Evolutionary conservation across 1,140 invertebrate species (phyloP), one percentile per base, ranked within the genome.

Genomic region (Charaxes varanes): DNA sequence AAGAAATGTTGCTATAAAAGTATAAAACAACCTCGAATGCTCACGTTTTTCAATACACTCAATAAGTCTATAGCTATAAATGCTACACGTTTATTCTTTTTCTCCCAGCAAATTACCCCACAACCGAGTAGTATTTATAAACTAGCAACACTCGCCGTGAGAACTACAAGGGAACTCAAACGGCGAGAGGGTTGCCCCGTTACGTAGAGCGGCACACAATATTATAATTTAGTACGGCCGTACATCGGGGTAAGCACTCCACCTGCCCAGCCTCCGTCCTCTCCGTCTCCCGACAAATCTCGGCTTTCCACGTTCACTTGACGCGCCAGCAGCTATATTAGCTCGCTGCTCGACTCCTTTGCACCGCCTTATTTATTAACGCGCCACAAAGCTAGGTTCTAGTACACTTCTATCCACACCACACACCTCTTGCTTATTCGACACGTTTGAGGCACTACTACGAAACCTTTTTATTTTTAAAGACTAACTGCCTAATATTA

Each of bases 181-280:
- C 6, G 22, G 64, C 63, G 69, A 78, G 73, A 78, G 73, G 77
- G 73, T 78, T 77, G 76, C 53, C 69, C 50, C n/a, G n/a, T n/a
- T n/a, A n/a, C n/a, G 27, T 30, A 30, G 28, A 14, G 66, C 72
- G 65, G 65, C 73, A 74, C 76, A 74, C 72, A 70, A 80, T 82
- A 80, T 82, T 82, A 82, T 82, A 82, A 82, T 82, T 82, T 80
- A 80, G 76, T 76, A 80, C 74, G 62, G 62, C 63, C 78, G 78
- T 82, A 82, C 77, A 78, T 82, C 69, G 74, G 71, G 64, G 78
- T 78, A 80, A 76, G 73, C 68, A 64, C 73, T 82, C 78, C 73
- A 82, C 76, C 74, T 80, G 72, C 67, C 67, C 70, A 70, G 62
- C 76, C 72, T 67, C 66, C 76, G 70, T 70, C 71, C 59, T 67